Evolutionary conservation across 2,113 vertebrate species (phyloP).

Genomic region (Petrocephalus microphthalmus): DNA sequence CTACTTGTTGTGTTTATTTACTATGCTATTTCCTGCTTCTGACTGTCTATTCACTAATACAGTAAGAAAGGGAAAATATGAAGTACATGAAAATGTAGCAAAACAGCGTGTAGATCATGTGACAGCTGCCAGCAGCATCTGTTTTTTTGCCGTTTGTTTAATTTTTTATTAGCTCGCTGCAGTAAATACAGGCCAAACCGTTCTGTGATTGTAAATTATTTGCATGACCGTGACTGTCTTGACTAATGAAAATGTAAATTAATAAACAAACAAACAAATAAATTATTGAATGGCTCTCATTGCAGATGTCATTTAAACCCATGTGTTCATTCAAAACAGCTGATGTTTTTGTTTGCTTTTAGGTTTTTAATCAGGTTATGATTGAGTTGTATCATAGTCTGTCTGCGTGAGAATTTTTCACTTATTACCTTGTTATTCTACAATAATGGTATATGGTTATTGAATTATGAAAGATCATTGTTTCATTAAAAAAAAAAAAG

Average conservation of each 20-base stretch:
- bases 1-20: not conserved
- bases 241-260: not conserved
- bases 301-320: not conserved
- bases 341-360: not conserved
- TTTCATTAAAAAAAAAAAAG: not conserved
- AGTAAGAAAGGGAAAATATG: not conserved
- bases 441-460: not conserved
- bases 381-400: not conserved
- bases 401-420: not conserved
- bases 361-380: not conserved
- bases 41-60: not conserved
- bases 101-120: not conserved
- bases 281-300: not conserved
- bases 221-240: not conserved
- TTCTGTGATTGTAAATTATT: not conserved
- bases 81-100: not conserved
- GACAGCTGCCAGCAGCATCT: not conserved
- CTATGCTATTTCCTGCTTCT: not conserved
- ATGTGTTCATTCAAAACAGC: not conserved
- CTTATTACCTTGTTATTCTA: not conserved
- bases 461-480: not conserved
- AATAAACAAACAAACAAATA: not conserved
- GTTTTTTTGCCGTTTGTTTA: not conserved
- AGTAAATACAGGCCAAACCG: not conserved
- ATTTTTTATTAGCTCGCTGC: not conserved